These are phyloP conservation scores for Dunckerocampus dactyliophorus DNA, from an alignment of 2,113 vertebrate species.

Conservation along the genomic window DNA sequence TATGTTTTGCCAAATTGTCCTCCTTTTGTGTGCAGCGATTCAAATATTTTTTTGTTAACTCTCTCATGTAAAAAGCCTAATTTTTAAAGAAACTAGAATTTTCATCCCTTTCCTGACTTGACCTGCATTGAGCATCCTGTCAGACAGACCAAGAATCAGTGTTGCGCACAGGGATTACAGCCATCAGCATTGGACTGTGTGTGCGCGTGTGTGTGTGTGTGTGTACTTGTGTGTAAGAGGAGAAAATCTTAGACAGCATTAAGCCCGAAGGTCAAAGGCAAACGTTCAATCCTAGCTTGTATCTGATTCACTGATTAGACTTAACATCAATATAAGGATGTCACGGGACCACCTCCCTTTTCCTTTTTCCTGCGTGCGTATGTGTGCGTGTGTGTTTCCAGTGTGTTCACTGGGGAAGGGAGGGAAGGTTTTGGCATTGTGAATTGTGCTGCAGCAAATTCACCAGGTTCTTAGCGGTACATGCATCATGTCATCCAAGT, in stretches of 20 bases:
- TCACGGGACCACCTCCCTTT: background rate
- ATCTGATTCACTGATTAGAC: slow-evolving; percentile 28
- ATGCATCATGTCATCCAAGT: slow-evolving; percentile 22
- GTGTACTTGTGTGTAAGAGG: slow-evolving; percentile 14
- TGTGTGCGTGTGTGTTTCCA: background rate
- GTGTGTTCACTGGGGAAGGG: background rate
- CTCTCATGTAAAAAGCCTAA: too few species aligned
- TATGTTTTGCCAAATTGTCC: too few species aligned
- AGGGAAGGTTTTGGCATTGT: slow-evolving; percentile 12
- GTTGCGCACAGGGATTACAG: background rate
- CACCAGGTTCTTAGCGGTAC: slow-evolving; percentile 16
- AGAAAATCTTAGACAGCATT: slow-evolving; percentile 50
- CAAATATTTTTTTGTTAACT: too few species aligned
- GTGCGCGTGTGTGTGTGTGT: background rate
- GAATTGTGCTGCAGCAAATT: slow-evolving; percentile 28
- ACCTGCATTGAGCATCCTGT: background rate
- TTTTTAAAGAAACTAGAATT: too few species aligned
- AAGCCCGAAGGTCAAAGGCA: slow-evolving; percentile 20
- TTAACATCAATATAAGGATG: slow-evolving; percentile 16
- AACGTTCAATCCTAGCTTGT: slow-evolving; percentile 20
- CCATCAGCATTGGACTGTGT: background rate
- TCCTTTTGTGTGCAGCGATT: too few species aligned
- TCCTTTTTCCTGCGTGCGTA: slow-evolving; percentile 1
- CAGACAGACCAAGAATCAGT: background rate
- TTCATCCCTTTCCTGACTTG: background rate